Evolutionary conservation across 2,888 invertebrate genomes (phyloP).

Genomic region (Embidobia sp.): DNA sequence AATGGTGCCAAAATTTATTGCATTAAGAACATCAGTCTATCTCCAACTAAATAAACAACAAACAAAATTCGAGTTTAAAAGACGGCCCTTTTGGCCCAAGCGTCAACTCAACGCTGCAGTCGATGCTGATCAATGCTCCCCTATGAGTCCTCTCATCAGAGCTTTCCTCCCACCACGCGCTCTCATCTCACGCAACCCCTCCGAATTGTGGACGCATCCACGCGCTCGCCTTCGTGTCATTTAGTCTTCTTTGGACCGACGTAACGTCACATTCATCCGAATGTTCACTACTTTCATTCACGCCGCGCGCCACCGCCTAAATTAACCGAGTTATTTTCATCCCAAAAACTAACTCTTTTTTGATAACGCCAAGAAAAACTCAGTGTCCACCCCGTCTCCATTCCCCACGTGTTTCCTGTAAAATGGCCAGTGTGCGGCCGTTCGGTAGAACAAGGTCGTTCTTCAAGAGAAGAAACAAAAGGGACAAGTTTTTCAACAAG

Average conservation of each 20-base stretch:
- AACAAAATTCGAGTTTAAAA: too few relatives aligned
- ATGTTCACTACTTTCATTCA: conserved; percentile 15
- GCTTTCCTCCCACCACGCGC: conserved; percentile 13
- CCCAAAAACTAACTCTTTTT: too few relatives aligned
- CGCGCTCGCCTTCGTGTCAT: conserved; percentile 45
- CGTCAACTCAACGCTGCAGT: neutral
- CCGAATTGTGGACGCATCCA: conserved; percentile 60
- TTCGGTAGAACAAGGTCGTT: conserved; percentile 69
- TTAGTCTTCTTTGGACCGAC: conserved; percentile 71
- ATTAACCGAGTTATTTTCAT: too few relatives aligned
- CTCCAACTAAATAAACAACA: too few relatives aligned
- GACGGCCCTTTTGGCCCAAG: too few relatives aligned
- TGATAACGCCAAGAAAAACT: too few relatives aligned
- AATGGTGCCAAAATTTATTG: too few relatives aligned
- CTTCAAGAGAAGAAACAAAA: conserved; percentile 69
- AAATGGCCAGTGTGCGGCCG: conserved; percentile 39
- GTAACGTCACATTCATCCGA: conserved; percentile 35
- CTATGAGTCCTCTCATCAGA: conserved; percentile 17
- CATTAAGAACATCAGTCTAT: too few relatives aligned
- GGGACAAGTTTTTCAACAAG: conserved; percentile 69
- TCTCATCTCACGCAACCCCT: conserved; percentile 52
- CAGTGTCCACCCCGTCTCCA: neutral
- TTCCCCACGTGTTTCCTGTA: conserved; percentile 15
- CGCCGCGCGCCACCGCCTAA: too few relatives aligned
- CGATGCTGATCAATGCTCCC: conserved; percentile 36